phyloP scores from a whole-genome alignment of 1,140 invertebrate species.

The Ostrea edulis region DNA sequence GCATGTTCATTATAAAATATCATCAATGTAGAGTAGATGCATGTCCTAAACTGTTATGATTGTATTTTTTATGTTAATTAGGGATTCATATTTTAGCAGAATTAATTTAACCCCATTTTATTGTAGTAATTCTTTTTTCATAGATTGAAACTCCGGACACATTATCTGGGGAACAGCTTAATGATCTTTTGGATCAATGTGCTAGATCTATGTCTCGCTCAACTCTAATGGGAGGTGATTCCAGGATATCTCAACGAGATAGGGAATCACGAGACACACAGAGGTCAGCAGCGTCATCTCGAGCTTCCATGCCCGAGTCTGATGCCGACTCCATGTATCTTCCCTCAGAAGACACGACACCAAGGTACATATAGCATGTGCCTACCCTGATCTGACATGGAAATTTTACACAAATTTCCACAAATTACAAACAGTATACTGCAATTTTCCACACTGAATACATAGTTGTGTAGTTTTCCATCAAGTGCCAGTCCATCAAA shows the following conservation, averaged over 20 bases:
- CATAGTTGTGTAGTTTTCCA: no score
- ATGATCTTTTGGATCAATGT: constrained; percentile 70
- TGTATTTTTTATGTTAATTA: background rate
- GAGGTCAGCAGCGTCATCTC: constrained; percentile 36
- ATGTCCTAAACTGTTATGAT: background rate
- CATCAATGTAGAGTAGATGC: background rate
- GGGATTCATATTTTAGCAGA: background rate
- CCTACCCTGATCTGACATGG: no score
- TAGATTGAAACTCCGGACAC: constrained; percentile 60
- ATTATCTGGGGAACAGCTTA: constrained; percentile 67
- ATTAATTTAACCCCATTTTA: background rate
- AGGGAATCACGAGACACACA: constrained; percentile 47
- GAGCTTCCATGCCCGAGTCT: constrained; percentile 37
- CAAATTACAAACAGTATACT: no score
- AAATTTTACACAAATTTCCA: no score
- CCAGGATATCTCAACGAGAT: constrained; percentile 44
- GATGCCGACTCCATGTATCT: background rate
- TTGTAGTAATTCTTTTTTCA: background rate
- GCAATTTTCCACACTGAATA: no score
- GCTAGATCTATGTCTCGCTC: constrained; percentile 66
- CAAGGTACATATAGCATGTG: constrained; percentile 14
- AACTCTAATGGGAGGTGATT: constrained; percentile 41
- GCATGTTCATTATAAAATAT: constrained; percentile 3
- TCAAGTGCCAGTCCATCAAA: no score
- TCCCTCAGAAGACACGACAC: constrained; percentile 19